Conservation (phyloP, 1,140 invertebrate species). For the Drepana arcuata region DNA sequence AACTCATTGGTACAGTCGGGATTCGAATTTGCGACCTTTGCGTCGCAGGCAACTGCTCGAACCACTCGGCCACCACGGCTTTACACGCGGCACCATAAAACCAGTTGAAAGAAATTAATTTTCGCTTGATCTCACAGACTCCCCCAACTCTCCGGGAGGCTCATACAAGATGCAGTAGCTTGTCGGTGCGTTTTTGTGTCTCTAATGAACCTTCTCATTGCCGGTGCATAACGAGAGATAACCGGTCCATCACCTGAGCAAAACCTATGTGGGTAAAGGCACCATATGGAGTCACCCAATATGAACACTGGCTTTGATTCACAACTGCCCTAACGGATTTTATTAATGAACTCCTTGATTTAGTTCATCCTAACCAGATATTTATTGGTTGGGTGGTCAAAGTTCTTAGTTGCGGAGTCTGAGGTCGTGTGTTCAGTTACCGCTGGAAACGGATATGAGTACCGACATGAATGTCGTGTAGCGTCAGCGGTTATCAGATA, state of each 20-base stretch:
- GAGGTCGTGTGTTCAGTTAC: too few species aligned
- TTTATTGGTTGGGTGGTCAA: too few species aligned
- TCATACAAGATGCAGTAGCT: conserved; percentile 51
- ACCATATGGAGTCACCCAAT: not conserved
- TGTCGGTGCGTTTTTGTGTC: conserved; percentile 17
- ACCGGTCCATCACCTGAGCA: conserved; percentile 13
- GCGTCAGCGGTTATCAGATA: too few species aligned
- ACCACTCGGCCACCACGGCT: too few species aligned
- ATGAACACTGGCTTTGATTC: not conserved
- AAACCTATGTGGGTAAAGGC: not conserved
- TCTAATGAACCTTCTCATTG: conserved; percentile 31
- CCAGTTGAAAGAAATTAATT: not conserved
- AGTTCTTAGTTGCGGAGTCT: too few species aligned
- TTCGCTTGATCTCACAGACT: not conserved
- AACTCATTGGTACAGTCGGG: not conserved
- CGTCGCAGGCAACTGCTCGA: too few species aligned
- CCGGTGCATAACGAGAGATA: conserved; percentile 16
- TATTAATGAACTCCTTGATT: too few species aligned
- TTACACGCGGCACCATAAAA: not conserved
- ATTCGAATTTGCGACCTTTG: not conserved
- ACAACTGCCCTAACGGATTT: not conserved
- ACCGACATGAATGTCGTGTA: too few species aligned
- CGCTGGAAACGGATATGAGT: too few species aligned
- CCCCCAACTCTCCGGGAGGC: conserved; percentile 18
- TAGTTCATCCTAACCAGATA: too few species aligned